Evolutionary conservation across 2,797 vertebrate genomes (phyloP).

Genomic region (Sebastolobus alascanus): DNA sequence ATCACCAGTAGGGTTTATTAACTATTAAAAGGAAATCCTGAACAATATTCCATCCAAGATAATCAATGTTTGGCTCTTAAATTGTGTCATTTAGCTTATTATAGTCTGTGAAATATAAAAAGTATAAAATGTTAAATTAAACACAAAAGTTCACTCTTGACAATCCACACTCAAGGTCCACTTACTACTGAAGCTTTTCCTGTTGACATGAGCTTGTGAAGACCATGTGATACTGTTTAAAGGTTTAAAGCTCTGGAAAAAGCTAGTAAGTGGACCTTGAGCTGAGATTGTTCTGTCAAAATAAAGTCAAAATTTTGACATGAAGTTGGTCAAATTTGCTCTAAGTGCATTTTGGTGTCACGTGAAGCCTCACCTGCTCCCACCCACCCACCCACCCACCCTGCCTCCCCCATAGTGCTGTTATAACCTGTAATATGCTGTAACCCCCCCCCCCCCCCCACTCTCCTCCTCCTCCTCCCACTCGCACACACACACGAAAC

Average conservation of each 20-base stretch:
- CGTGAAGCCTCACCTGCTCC: slow-evolving; percentile 1
- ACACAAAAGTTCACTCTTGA: background rate
- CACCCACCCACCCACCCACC: background rate
- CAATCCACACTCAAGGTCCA: background rate
- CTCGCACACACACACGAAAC: slow-evolving; percentile 6
- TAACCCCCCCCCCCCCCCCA: background rate
- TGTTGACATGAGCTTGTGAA: background rate
- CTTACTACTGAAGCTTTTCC: background rate
- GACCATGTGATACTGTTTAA: background rate
- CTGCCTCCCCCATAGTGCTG: slow-evolving; percentile 10
- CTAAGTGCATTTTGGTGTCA: slow-evolving; percentile 1
- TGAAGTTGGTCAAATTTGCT: slow-evolving; percentile 10
- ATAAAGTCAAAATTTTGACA: background rate
- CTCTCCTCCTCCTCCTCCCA: background rate
- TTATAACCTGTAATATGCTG: background rate
- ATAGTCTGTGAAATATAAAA: background rate
- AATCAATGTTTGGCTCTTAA: background rate
- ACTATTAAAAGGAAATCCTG: background rate
- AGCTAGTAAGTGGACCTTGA: background rate
- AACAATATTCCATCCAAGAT: background rate
- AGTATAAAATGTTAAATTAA: background rate
- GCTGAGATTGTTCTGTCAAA: background rate
- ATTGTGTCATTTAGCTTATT: background rate
- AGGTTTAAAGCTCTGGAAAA: background rate
- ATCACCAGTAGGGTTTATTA: background rate